Evolutionary conservation across 2,888 invertebrate genomes (phyloP).

Genomic region (Ophioninae sp.): DNA sequence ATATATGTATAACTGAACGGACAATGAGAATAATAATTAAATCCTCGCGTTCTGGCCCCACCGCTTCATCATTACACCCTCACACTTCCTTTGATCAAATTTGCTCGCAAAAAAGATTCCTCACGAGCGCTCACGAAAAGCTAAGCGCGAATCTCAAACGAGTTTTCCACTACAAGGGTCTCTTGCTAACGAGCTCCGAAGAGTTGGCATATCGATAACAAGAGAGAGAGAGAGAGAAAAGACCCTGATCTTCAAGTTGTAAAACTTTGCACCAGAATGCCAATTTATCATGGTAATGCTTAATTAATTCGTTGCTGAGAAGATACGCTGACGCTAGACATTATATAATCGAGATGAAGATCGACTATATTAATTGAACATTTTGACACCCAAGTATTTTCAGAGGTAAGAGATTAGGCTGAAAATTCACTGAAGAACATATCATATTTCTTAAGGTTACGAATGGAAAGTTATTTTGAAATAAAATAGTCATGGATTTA

Average conservation of each 20-base stretch:
- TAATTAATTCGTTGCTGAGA: constrained; percentile 58
- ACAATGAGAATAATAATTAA: constrained; percentile 59
- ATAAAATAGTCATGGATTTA: no score
- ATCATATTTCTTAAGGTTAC: no score
- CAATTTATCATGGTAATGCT: constrained; percentile 56
- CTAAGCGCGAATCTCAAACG: constrained; percentile 58
- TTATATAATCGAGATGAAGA: constrained; percentile 14
- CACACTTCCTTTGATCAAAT: constrained; percentile 7
- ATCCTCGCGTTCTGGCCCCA: constrained; percentile 21
- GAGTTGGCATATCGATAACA: constrained; percentile 55
- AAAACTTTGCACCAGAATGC: constrained; percentile 49
- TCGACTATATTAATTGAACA: constrained; percentile 34
- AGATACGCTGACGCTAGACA: constrained; percentile 23
- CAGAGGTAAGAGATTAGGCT: not conserved
- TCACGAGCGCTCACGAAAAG: constrained; percentile 8
- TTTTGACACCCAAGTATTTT: not conserved
- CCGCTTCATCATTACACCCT: constrained; percentile 8
- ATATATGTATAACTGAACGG: constrained; percentile 24
- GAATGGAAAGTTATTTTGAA: no score
- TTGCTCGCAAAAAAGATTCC: constrained; percentile 4
- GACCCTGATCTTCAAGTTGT: constrained; percentile 34
- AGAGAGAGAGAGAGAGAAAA: constrained; percentile 32
- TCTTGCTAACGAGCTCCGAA: constrained; percentile 39
- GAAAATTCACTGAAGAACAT: not conserved
- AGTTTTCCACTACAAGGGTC: constrained; percentile 45